A percentile compares a stretch with the other conserved stretches of the same genome.
Evolutionary conservation across 2,888 invertebrate genomes (phyloP).

Genomic region (Bombyx huttoni): DNA sequence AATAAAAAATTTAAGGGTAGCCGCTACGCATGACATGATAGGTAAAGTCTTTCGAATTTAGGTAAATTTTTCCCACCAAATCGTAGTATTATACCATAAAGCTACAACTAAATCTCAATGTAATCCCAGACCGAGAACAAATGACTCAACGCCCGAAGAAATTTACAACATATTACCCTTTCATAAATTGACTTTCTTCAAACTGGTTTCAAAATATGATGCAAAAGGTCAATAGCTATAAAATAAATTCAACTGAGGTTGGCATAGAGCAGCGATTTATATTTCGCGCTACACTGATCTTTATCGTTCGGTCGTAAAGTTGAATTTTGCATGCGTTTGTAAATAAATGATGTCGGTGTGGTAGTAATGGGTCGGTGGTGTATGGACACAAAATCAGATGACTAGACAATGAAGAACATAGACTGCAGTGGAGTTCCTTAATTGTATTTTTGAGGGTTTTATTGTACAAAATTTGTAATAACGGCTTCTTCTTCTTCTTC

Average conservation of each 20-base stretch:
- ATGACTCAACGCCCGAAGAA: too few relatives aligned
- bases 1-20: too few relatives aligned
- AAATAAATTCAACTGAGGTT: conserved; percentile 23
- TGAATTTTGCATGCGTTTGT: conserved; percentile 10
- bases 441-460: not conserved
- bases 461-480: too few relatives aligned
- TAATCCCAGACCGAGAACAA: too few relatives aligned
- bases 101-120: too few relatives aligned
- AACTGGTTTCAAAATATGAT: conserved; percentile 27
- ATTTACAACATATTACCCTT: too few relatives aligned
- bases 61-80: too few relatives aligned
- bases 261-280: conserved; percentile 12
- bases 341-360: conserved; percentile 10
- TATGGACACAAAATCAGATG: conserved; percentile 44
- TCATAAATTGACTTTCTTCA: not conserved
- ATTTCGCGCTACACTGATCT: conserved; percentile 6
- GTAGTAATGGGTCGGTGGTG: conserved; percentile 25
- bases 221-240: conserved; percentile 26
- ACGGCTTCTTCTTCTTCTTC: too few relatives aligned
- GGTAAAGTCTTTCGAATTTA: too few relatives aligned
- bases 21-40: not conserved
- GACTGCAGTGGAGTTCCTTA: conserved; percentile 15
- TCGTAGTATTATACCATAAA: too few relatives aligned
- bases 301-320: conserved; percentile 8
- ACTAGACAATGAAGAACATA: conserved; percentile 34